Percentiles rank a stretch among this genome's conserved stretches.
These are phyloP conservation scores for Mya arenaria DNA, from an alignment of 1,140 invertebrate species.

Conservation along the genomic window DNA sequence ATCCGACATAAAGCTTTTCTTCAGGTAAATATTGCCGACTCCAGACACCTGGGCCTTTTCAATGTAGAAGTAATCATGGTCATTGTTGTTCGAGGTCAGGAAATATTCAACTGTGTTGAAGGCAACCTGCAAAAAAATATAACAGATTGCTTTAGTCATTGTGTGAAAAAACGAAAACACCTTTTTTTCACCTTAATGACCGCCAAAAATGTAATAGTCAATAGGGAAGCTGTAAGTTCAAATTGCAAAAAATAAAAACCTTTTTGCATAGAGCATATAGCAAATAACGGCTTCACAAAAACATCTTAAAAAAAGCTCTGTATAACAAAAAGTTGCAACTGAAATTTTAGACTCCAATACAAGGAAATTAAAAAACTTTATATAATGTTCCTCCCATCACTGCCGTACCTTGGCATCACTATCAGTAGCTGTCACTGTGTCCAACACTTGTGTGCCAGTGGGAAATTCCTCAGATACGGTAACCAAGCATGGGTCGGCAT, in stretches of 20 bases:
- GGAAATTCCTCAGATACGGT: slow-evolving; percentile 29
- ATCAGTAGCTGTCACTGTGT: slow-evolving; percentile 68
- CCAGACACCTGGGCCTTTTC: not conserved
- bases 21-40: slow-evolving; percentile 3
- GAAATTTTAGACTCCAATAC: too few relatives aligned
- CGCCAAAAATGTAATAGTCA: too few relatives aligned
- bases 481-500: not conserved
- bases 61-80: slow-evolving; percentile 24
- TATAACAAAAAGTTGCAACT: too few relatives aligned
- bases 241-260: too few relatives aligned
- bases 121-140: not conserved
- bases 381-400: too few relatives aligned
- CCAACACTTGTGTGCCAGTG: slow-evolving; percentile 28
- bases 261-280: too few relatives aligned
- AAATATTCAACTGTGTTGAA: slow-evolving; percentile 36
- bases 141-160: not conserved
- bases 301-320: too few relatives aligned
- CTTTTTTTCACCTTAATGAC: too few relatives aligned
- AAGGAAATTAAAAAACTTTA: too few relatives aligned
- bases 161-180: too few relatives aligned
- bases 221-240: too few relatives aligned
- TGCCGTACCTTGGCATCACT: slow-evolving; percentile 59
- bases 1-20: slow-evolving; percentile 6
- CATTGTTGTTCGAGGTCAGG: not conserved
- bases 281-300: too few relatives aligned